These are phyloP conservation scores for Drosophila arawakana DNA, from an alignment of 1,140 invertebrate species.

Conservation along the genomic window DNA sequence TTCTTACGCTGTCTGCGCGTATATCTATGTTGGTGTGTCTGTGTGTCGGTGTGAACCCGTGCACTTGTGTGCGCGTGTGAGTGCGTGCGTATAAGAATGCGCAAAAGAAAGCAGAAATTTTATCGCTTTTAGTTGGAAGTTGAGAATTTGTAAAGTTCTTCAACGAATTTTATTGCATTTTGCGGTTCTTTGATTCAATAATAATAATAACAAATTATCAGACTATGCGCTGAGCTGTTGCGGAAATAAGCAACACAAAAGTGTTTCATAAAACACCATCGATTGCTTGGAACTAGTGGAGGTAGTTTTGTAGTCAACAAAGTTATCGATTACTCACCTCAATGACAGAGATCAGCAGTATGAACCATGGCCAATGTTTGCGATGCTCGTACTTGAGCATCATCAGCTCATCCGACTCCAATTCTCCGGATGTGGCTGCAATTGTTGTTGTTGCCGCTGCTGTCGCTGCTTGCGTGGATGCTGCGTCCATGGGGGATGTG, in stretches of 20 bases:
- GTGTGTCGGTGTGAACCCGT: slow-evolving; percentile 3
- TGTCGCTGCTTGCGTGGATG: slow-evolving; percentile 1
- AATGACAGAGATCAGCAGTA: slow-evolving; percentile 93
- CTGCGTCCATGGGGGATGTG: slow-evolving; percentile 7
- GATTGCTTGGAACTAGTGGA: background rate
- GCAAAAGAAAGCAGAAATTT: slow-evolving; percentile 63
- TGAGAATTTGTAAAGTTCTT: slow-evolving; percentile 67
- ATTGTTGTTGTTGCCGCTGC: slow-evolving; percentile 31
- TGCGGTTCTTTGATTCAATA: slow-evolving; percentile 66
- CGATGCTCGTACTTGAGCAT: slow-evolving; percentile 72
- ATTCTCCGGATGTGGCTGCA: slow-evolving; percentile 6
- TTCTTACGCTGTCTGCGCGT: slow-evolving; percentile 38
- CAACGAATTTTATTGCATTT: slow-evolving; percentile 63
- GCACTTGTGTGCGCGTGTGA: slow-evolving; percentile 25
- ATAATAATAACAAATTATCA: slow-evolving; percentile 57
- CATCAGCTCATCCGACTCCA: slow-evolving; percentile 52
- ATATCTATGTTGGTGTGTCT: slow-evolving; percentile 12
- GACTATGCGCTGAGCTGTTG: background rate
- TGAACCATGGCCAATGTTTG: slow-evolving; percentile 89
- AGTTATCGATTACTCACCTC: slow-evolving; percentile 88
- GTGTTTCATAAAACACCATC: background rate
- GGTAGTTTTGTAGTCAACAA: background rate
- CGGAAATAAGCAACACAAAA: slow-evolving; percentile 15
- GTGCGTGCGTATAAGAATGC: slow-evolving; percentile 44
- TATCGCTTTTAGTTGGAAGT: slow-evolving; percentile 76